phyloP scores from a whole-genome alignment of 2,888 invertebrate species.

The Strigamia maritima region DNA sequence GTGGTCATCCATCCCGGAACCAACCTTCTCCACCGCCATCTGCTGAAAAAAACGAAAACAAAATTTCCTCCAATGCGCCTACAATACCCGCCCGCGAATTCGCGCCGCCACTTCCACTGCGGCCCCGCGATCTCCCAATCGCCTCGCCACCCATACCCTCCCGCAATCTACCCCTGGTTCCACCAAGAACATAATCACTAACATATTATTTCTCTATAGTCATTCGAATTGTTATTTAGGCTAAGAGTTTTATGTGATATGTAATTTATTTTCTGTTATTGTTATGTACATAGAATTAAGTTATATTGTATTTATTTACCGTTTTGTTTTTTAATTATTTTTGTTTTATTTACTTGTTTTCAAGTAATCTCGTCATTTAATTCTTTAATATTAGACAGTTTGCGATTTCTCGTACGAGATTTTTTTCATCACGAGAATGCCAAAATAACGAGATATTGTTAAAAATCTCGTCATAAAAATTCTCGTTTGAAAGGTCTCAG shows the following conservation, averaged over 20 bases:
- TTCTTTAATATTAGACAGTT: background rate
- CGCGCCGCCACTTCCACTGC: conserved; percentile 38
- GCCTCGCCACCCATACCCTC: conserved; percentile 40
- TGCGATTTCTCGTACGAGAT: no score
- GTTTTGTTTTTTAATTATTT: background rate
- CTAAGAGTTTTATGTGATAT: background rate
- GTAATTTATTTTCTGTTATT: no score
- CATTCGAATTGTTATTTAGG: background rate
- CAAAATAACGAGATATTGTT: no score
- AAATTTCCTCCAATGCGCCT: conserved; percentile 7
- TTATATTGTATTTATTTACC: no score
- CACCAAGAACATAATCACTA: conserved; percentile 55
- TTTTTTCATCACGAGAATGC: no score
- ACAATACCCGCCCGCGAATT: conserved; percentile 34
- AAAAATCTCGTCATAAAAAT: no score
- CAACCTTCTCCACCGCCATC: conserved; percentile 42
- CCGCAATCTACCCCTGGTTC: conserved; percentile 58
- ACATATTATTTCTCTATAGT: background rate
- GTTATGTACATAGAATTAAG: no score
- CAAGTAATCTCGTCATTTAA: background rate
- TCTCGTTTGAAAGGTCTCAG: no score
- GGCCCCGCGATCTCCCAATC: conserved; percentile 34
- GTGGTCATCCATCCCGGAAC: conserved; percentile 37
- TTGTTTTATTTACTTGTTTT: background rate
- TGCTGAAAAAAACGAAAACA: background rate